Conservation (phyloP, 2,113 vertebrate species). For the Oryzias woworae region DNA sequence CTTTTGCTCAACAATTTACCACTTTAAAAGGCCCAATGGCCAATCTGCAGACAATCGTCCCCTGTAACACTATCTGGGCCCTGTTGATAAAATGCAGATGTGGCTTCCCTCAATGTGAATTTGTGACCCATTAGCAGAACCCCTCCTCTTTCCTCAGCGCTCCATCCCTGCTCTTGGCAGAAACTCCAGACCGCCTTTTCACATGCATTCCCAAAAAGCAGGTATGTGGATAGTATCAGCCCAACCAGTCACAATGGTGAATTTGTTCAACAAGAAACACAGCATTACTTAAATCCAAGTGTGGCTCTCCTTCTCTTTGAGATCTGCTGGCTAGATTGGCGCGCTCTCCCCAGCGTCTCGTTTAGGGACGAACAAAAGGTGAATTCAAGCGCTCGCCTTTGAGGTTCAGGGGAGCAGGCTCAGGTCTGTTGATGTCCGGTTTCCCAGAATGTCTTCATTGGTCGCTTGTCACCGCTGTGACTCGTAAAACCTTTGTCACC, state of each 20-base stretch:
- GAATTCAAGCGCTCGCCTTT: constrained; percentile 70
- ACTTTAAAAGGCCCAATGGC: constrained; percentile 91
- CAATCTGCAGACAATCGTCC: constrained; percentile 97
- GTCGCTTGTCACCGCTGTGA: constrained; percentile 9
- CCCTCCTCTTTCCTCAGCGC: constrained; percentile 73
- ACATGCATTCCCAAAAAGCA: constrained; percentile 70
- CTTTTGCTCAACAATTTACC: constrained; percentile 93
- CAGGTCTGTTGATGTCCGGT: constrained; percentile 58
- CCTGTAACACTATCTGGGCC: constrained; percentile 95
- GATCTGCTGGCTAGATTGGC: constrained; percentile 69
- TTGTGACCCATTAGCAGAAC: constrained; percentile 92
- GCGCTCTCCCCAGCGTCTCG: constrained; percentile 69
- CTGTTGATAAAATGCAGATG: constrained; percentile 99
- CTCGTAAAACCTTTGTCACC: constrained; percentile 3
- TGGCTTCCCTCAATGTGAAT: constrained; percentile 92
- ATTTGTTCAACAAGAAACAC: constrained; percentile 78
- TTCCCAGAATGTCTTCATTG: constrained; percentile 55
- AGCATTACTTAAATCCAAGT: constrained; percentile 73
- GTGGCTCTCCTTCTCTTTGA: constrained; percentile 69
- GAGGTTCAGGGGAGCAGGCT: constrained; percentile 68
- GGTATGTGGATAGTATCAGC: constrained; percentile 78
- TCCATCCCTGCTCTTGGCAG: constrained; percentile 79
- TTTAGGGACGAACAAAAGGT: constrained; percentile 73
- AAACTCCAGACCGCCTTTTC: constrained; percentile 71
- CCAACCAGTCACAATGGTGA: constrained; percentile 73